phyloP scores from a whole-genome alignment of 2,888 invertebrate genomes.

The Lasioglossum lativentre region DNA sequence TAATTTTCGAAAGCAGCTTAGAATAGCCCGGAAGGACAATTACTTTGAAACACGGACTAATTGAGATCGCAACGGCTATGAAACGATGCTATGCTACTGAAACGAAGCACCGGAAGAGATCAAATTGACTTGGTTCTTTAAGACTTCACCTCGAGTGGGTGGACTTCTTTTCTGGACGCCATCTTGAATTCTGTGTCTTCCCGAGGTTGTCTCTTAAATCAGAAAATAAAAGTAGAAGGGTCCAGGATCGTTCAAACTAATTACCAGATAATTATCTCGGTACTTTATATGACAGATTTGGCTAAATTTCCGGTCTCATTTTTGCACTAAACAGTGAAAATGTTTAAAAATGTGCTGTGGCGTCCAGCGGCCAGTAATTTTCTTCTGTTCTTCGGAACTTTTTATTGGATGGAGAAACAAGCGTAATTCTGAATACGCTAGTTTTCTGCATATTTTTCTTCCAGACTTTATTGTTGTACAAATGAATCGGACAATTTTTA shows the following conservation, averaged over 20 bases:
- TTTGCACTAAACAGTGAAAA: not conserved
- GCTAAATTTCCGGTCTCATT: not conserved
- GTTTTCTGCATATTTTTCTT: too few species aligned
- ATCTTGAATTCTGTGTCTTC: not conserved
- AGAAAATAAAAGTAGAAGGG: not conserved
- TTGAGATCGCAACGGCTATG: conserved; percentile 17
- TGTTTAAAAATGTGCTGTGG: not conserved
- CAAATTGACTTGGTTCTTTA: not conserved
- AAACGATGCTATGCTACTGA: not conserved
- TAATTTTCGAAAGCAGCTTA: conserved; percentile 45
- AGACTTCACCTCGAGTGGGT: not conserved
- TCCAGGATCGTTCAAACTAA: not conserved
- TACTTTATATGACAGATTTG: not conserved
- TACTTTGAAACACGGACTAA: conserved; percentile 27
- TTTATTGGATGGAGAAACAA: not conserved
- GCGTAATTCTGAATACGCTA: too few species aligned
- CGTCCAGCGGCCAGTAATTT: not conserved
- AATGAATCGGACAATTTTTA: too few species aligned
- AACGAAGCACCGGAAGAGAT: not conserved
- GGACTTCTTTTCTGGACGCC: not conserved
- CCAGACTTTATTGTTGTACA: too few species aligned
- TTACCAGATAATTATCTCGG: not conserved
- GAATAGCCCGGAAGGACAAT: conserved; percentile 27
- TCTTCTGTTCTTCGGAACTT: not conserved
- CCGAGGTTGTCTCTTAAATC: not conserved